Percentiles rank a stretch among this genome's conserved stretches.
These are phyloP conservation scores for Clarias platycephalus DNA, from an alignment of 2,797 vertebrate genomes.

Conservation along the genomic window DNA sequence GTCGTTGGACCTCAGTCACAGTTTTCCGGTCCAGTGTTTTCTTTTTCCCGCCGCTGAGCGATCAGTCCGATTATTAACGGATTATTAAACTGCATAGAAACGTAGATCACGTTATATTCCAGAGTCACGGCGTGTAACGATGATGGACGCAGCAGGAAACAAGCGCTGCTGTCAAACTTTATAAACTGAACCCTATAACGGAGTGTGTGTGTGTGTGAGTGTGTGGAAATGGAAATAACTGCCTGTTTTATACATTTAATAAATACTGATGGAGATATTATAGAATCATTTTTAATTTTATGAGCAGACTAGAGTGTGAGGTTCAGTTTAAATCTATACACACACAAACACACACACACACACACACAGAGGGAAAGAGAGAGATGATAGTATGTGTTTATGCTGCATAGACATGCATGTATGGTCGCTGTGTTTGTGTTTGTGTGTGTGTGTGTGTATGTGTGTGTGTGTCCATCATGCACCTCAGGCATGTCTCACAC, in stretches of 20 bases:
- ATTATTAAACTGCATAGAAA: not conserved
- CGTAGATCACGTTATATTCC: not conserved
- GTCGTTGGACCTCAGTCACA: not conserved
- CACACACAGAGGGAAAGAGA: not conserved
- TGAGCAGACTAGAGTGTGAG: not conserved
- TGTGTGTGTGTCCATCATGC: slow-evolving; percentile 8
- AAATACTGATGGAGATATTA: not conserved
- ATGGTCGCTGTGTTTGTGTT: not conserved
- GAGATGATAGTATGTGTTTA: not conserved
- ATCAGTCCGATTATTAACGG: not conserved
- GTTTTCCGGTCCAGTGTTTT: not conserved
- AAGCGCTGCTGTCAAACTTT: not conserved
- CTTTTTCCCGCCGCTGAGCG: not conserved
- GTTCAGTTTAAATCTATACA: not conserved
- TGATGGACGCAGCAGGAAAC: not conserved
- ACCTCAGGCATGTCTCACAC: slow-evolving; percentile 23
- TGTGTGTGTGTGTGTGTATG: not conserved
- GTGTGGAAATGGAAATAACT: not conserved
- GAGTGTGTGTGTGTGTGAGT: too few relatives aligned
- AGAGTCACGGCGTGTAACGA: not conserved
- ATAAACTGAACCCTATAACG: not conserved
- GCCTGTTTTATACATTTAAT: not conserved
- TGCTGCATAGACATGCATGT: too few relatives aligned
- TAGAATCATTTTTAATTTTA: not conserved
- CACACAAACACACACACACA: not conserved